Evolutionary conservation across 1,140 invertebrate species (phyloP), one percentile per base, ranked within the genome.

Genomic region (Temnothorax curvispinosus): DNA sequence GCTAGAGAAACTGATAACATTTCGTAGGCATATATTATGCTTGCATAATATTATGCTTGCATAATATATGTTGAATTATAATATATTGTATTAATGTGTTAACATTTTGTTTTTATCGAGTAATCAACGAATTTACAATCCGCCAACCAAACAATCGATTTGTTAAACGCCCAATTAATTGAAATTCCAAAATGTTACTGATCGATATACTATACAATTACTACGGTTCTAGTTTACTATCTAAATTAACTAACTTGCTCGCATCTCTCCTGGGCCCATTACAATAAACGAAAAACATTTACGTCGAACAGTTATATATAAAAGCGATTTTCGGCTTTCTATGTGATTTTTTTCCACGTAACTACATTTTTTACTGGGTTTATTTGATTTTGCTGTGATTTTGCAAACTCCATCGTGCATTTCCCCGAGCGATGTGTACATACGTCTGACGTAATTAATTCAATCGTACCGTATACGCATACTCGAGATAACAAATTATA

Each of bases 401-500:
- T 32, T 3, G 41, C 15, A 27, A 44, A 38, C 15, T 41, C 38
- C 27, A n/a, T 69, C n/a, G 35, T 21, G 18, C 44, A 38, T 69
- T 80, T 54, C 47, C 47, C 35, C 47, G 8, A 71, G 35, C 64
- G 4, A 5, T 13, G 32, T 38, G 15, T 69, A 72, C n/a, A n/a
- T n/a, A 32, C 50, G 15, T 44, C 15, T 44, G 27, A 47, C 11
- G n/a, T 41, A 74, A 84, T 84, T 84, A 84, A 75, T 84, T 84
- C 27, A 71, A 54, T 75, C 35, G 32, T 38, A 38, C 41, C 52
- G 7, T 58, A 58, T 35, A 50, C 41, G 67, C 21, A 6, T 11
- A 47, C 21, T 54, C n/a, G n/a, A 38, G 80, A 84, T 84, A 75
- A 84, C 69, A 84, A 75, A 84, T 82, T 74, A 74, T 11, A 75